Conservation (phyloP, 1,140 invertebrate genomes). For the Adelges cooleyi region DNA sequence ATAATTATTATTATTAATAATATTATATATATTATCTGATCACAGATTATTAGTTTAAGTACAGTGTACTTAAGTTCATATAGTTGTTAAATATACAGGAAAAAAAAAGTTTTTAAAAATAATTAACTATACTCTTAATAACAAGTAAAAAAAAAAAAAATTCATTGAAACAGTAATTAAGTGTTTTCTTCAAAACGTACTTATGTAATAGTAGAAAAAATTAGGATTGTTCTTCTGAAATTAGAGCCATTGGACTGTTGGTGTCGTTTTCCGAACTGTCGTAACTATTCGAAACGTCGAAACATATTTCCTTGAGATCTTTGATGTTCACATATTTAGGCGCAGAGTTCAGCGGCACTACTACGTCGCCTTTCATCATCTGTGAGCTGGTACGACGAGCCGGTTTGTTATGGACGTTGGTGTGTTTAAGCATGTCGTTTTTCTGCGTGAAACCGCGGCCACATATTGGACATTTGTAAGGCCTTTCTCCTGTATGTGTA, state of each 20-base stretch:
- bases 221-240: background rate
- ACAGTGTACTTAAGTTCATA: no score
- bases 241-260: constrained; percentile 8
- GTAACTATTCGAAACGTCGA: constrained; percentile 11
- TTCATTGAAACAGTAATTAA: no score
- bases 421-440: constrained; percentile 40
- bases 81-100: no score
- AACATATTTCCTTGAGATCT: constrained; percentile 6
- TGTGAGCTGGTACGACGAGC: background rate
- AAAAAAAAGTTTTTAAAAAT: no score
- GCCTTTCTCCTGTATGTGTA: constrained; percentile 63
- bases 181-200: no score
- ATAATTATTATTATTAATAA: no score
- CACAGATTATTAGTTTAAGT: no score
- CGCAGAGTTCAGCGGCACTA: background rate
- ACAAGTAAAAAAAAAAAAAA: no score
- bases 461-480: constrained; percentile 58
- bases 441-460: constrained; percentile 43
- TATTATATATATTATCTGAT: no score
- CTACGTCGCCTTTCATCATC: background rate
- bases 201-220: no score
- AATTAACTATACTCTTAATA: no score
- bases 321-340: constrained; percentile 11
- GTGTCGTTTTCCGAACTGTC: constrained; percentile 12
- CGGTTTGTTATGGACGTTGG: constrained; percentile 35